These are phyloP conservation scores for Glaucomys volans DNA, from an alignment of 2,113 vertebrate genomes.

Conservation along the genomic window DNA sequence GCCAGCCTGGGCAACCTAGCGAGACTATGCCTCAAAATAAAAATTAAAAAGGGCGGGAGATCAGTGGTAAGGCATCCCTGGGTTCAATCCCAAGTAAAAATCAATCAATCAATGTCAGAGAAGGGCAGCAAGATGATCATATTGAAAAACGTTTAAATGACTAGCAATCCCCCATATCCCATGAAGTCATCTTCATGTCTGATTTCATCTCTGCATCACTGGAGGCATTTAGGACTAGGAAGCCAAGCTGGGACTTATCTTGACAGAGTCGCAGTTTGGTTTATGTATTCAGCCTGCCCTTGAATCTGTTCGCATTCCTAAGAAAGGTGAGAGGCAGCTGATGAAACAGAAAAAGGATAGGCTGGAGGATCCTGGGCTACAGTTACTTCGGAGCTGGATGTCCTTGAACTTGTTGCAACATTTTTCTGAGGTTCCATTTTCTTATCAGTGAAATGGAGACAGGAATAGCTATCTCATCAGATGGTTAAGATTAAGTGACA, in stretches of 20 bases:
- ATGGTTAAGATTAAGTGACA: constrained; percentile 55
- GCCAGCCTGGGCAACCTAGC: not conserved
- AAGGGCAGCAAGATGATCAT: not conserved
- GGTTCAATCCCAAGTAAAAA: not conserved
- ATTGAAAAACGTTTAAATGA: not conserved
- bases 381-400: not conserved
- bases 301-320: not conserved
- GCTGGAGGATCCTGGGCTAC: not conserved
- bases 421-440: constrained; percentile 17
- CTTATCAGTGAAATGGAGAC: constrained; percentile 59
- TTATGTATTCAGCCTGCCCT: not conserved
- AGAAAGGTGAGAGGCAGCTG: not conserved
- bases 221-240: not conserved
- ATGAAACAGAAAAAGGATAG: not conserved
- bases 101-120: not conserved
- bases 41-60: not conserved
- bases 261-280: not conserved
- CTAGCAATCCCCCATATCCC: not conserved
- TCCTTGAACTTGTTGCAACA: constrained; percentile 30
- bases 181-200: not conserved
- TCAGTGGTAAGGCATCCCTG: not conserved
- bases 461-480: constrained; percentile 42
- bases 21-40: not conserved
- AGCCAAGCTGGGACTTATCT: not conserved
- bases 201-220: not conserved